A percentile compares a stretch with the other conserved stretches of the same genome.
Evolutionary conservation across 1,140 invertebrate species (phyloP).

Genomic region (Phenacoccus solenopsis): DNA sequence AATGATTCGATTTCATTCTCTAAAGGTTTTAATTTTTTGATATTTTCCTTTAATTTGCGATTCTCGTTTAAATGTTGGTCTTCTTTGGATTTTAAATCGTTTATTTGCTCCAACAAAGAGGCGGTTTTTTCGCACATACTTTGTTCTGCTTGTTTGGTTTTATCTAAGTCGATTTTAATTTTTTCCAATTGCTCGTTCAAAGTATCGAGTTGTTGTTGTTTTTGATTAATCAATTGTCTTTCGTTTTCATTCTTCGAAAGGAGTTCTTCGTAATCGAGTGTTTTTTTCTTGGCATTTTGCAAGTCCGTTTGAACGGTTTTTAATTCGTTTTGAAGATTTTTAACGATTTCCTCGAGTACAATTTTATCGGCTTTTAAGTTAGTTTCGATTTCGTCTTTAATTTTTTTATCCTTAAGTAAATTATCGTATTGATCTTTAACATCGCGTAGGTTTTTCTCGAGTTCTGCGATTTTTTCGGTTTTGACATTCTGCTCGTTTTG

Average conservation of each 20-base stretch:
- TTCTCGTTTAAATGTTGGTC: background rate
- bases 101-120: background rate
- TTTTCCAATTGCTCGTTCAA: background rate
- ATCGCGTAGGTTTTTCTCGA: background rate
- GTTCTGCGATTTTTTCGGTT: background rate
- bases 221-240: background rate
- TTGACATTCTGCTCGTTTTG: background rate
- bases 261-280: background rate
- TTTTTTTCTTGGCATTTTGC: background rate
- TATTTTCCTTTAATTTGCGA: background rate
- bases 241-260: background rate
- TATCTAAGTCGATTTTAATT: background rate
- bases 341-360: background rate
- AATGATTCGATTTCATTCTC: background rate
- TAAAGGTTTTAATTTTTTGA: background rate
- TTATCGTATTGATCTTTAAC: background rate
- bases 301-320: background rate
- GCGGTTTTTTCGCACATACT: background rate
- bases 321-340: slow-evolving; percentile 7
- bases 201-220: background rate
- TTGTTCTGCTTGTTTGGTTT: background rate
- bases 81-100: slow-evolving; percentile 3
- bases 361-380: slow-evolving; percentile 13
- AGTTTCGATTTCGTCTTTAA: background rate
- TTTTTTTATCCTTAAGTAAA: background rate